A percentile compares a stretch with the other conserved stretches of the same genome.
Evolutionary conservation across 1,140 invertebrate genomes (phyloP).

Genomic region (Pogonomyrmex barbatus): DNA sequence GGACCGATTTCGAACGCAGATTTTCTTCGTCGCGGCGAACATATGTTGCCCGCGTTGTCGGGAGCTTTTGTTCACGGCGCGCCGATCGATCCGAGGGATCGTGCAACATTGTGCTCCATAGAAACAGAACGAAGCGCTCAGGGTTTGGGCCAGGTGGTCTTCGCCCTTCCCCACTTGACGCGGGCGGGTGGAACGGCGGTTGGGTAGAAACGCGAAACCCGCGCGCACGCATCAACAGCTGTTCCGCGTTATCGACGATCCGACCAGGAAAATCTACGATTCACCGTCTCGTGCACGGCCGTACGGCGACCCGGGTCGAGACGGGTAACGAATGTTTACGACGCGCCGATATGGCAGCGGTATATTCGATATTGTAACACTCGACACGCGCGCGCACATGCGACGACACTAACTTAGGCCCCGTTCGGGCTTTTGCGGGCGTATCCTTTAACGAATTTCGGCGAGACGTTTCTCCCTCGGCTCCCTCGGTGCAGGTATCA

Average conservation of each 20-base stretch:
- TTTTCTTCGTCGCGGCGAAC: constrained; percentile 37
- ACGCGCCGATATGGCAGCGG: constrained; percentile 17
- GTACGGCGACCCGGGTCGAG: constrained; percentile 33
- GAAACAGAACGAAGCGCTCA: constrained; percentile 58
- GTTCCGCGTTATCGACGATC: constrained; percentile 60
- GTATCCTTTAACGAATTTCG: background rate
- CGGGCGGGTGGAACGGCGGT: constrained; percentile 48
- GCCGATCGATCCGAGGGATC: constrained; percentile 61
- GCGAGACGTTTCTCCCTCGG: too few relatives aligned
- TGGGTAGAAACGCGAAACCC: constrained; percentile 57
- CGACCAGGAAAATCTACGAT: constrained; percentile 57
- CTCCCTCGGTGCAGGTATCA: background rate
- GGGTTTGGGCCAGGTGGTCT: constrained; percentile 61
- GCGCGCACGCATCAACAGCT: constrained; percentile 63
- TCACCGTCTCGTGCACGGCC: constrained; percentile 33
- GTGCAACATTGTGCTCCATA: constrained; percentile 63
- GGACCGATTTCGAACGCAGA: constrained; percentile 1
- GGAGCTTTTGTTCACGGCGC: constrained; percentile 56
- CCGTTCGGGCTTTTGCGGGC: background rate
- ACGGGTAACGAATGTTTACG: constrained; percentile 48
- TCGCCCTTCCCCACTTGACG: constrained; percentile 57
- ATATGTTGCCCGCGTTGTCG: constrained; percentile 46
- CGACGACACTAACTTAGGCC: constrained; percentile 12
- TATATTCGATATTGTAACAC: constrained; percentile 21
- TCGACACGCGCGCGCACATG: constrained; percentile 15